Evolutionary conservation across 2,888 invertebrate species (phyloP).

Genomic region (Diaphora mendica): DNA sequence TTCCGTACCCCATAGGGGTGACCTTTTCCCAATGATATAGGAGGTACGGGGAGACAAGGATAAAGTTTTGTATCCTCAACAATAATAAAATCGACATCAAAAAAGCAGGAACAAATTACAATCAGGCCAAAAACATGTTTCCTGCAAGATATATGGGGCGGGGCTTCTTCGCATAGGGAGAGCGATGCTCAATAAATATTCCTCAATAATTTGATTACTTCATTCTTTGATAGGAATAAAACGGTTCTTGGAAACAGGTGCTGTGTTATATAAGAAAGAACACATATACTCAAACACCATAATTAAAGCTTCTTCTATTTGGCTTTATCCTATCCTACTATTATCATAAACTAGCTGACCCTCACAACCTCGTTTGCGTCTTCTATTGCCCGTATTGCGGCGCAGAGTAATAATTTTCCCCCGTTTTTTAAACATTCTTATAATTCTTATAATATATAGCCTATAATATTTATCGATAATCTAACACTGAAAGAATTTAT

Average conservation of each 20-base stretch:
- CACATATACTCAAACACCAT: slow-evolving; percentile 25
- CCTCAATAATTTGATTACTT: slow-evolving; percentile 66
- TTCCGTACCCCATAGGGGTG: slow-evolving; percentile 61
- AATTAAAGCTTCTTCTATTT: slow-evolving; percentile 42
- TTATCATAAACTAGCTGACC: no score
- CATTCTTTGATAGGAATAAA: slow-evolving; percentile 56
- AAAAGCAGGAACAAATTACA: slow-evolving; percentile 65
- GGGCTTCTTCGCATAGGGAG: slow-evolving; percentile 45
- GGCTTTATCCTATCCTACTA: slow-evolving; percentile 15
- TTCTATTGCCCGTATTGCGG: no score
- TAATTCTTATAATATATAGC: no score
- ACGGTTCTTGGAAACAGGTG: slow-evolving; percentile 53
- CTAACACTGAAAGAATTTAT: no score
- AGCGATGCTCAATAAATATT: slow-evolving; percentile 63
- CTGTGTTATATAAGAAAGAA: slow-evolving; percentile 31
- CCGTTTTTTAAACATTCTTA: no score
- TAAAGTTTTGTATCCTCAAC: slow-evolving; percentile 59
- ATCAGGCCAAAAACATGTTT: slow-evolving; percentile 59
- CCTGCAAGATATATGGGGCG: slow-evolving; percentile 57
- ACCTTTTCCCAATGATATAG: slow-evolving; percentile 57
- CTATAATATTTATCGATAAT: no score
- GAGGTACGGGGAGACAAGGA: slow-evolving; percentile 44
- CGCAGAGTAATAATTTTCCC: no score
- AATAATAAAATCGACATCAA: slow-evolving; percentile 68
- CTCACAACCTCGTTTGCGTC: no score